Percentiles rank a stretch among this genome's conserved stretches.
These are phyloP conservation scores for Olivierus martensii DNA, from an alignment of 1,140 invertebrate species.

Conservation along the genomic window DNA sequence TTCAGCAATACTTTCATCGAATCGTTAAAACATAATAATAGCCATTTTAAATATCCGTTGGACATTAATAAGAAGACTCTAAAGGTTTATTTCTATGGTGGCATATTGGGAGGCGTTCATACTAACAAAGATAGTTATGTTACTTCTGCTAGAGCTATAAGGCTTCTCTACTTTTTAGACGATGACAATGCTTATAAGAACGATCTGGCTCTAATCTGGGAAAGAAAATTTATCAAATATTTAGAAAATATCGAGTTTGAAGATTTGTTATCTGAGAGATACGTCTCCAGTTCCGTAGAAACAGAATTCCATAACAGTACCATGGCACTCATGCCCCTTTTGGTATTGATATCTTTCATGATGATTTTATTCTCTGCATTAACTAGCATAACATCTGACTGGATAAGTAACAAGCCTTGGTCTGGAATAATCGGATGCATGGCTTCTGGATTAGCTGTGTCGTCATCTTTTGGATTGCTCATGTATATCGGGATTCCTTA, in stretches of 20 bases:
- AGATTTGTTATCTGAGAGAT: conserved; percentile 62
- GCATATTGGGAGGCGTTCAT: conserved; percentile 67
- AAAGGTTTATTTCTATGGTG: conserved; percentile 65
- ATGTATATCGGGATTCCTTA: conserved; percentile 80
- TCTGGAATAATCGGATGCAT: conserved; percentile 80
- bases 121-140: conserved; percentile 54
- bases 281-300: conserved; percentile 69
- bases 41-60: conserved; percentile 71
- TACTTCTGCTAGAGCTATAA: conserved; percentile 58
- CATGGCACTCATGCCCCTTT: conserved; percentile 70
- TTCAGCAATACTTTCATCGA: conserved; percentile 71
- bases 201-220: conserved; percentile 67
- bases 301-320: conserved; percentile 79
- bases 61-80: conserved; percentile 75
- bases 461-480: conserved; percentile 75
- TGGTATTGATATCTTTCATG: conserved; percentile 64
- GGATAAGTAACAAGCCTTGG: conserved; percentile 77
- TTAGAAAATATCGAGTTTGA: conserved; percentile 61
- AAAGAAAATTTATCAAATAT: conserved; percentile 59
- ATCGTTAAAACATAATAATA: conserved; percentile 58
- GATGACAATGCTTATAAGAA: conserved; percentile 56
- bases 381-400: conserved; percentile 61
- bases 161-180: conserved; percentile 71
- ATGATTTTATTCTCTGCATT: conserved; percentile 46
- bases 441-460: conserved; percentile 72